phyloP scores from a whole-genome alignment of 2,113 vertebrate species.

The Hippocampus abdominalis region DNA sequence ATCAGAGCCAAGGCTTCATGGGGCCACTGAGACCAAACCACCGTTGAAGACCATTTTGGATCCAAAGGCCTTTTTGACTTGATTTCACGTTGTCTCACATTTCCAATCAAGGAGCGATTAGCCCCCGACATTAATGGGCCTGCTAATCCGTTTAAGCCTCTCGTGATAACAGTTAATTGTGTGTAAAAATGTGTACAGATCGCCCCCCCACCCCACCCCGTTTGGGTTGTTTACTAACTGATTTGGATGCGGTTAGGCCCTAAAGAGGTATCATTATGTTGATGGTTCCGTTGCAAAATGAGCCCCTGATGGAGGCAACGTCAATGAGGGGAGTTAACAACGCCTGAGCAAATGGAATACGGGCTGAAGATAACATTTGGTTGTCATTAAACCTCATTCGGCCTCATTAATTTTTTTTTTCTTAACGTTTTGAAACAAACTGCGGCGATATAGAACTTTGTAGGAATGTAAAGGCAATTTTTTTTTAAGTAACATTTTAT shows the following conservation, averaged over 20 bases:
- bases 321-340: constrained; percentile 60
- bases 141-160: constrained; percentile 73
- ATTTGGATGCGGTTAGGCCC: constrained; percentile 76
- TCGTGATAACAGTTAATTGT: constrained; percentile 76
- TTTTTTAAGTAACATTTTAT: too few relatives aligned
- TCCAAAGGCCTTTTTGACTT: constrained; percentile 53
- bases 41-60: constrained; percentile 65
- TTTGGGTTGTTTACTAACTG: constrained; percentile 76
- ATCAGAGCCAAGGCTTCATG: constrained; percentile 41
- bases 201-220: constrained; percentile 51
- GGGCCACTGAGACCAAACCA: constrained; percentile 33
- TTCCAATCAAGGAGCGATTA: constrained; percentile 77
- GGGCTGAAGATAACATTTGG: constrained; percentile 45
- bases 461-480: too few relatives aligned
- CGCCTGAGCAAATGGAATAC: constrained; percentile 49
- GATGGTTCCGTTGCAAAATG: constrained; percentile 71
- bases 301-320: constrained; percentile 68
- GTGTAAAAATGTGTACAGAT: constrained; percentile 77
- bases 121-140: constrained; percentile 74
- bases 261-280: constrained; percentile 74
- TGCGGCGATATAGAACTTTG: too few relatives aligned
- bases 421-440: not conserved
- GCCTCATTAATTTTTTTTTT: constrained; percentile 30
- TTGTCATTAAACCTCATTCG: constrained; percentile 39
- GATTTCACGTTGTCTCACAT: constrained; percentile 68